These are phyloP conservation scores for Coptodon bakossiorum DNA, from an alignment of 2,113 vertebrate species.

Conservation along the genomic window DNA sequence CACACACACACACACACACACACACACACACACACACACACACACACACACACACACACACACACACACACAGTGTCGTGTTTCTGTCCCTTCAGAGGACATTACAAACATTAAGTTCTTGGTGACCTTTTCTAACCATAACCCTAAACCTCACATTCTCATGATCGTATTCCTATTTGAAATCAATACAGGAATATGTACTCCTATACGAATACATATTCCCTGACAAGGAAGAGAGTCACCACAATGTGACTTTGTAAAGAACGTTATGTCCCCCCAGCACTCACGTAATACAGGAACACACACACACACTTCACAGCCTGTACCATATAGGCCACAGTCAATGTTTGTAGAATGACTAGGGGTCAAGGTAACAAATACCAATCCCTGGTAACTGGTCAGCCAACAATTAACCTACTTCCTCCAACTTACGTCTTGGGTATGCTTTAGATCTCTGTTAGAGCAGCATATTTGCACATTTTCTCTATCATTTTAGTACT, in stretches of 20 bases:
- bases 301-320: neutral
- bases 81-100: neutral
- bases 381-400: slow-evolving; percentile 34
- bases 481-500: neutral
- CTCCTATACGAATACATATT: too few relatives aligned
- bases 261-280: neutral
- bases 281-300: neutral
- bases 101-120: neutral
- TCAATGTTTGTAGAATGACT: slow-evolving; percentile 57
- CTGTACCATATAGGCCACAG: neutral
- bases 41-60: slow-evolving; percentile 7
- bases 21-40: neutral
- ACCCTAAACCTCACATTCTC: neutral
- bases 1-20: slow-evolving; percentile 8
- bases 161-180: neutral
- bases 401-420: slow-evolving; percentile 32
- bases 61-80: neutral
- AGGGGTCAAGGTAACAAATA: slow-evolving; percentile 67
- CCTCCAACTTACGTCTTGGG: neutral
- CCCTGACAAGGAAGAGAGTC: neutral
- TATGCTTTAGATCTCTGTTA: neutral
- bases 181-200: too few relatives aligned
- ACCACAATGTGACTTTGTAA: neutral
- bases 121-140: neutral
- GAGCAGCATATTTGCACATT: neutral